Percentiles rank a stretch among this genome's conserved stretches.
phyloP scores from a whole-genome alignment of 2,888 invertebrate species.

The Nasonia oneida region DNA sequence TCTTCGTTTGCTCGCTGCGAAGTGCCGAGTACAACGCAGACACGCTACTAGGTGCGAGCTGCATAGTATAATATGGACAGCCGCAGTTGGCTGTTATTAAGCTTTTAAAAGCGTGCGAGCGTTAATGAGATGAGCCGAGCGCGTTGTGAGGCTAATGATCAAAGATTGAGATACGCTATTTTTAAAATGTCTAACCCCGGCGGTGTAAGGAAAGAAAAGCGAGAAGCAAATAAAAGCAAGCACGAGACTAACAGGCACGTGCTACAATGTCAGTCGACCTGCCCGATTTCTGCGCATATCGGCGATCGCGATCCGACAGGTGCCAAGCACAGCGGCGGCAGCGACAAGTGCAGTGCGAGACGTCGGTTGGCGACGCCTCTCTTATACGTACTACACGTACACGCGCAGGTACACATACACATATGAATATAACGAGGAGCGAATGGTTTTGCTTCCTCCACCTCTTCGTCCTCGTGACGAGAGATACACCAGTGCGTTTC shows the following conservation, averaged over 20 bases:
- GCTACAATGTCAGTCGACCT: background rate
- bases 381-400: background rate
- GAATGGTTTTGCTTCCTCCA: background rate
- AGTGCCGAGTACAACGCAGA: background rate
- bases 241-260: background rate
- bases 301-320: slow-evolving; percentile 48
- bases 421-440: slow-evolving; percentile 7
- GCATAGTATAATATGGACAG: background rate
- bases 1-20: background rate
- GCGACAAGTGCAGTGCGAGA: background rate
- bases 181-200: background rate
- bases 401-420: background rate
- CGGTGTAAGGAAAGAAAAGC: background rate
- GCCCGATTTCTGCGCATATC: slow-evolving; percentile 7
- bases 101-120: background rate
- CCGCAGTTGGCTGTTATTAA: background rate
- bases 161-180: too few relatives aligned
- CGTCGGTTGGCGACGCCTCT: slow-evolving; percentile 17
- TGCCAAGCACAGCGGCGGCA: slow-evolving; percentile 13
- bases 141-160: too few relatives aligned
- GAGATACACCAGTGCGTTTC: slow-evolving; percentile 1
- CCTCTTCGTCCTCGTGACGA: background rate
- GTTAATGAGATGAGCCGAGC: background rate
- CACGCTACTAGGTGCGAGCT: background rate
- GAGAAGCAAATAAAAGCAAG: too few relatives aligned